Evolutionary conservation across 1,140 invertebrate species (phyloP), one percentile per base, ranked within the genome.

Genomic region (Drosophila teissieri): DNA sequence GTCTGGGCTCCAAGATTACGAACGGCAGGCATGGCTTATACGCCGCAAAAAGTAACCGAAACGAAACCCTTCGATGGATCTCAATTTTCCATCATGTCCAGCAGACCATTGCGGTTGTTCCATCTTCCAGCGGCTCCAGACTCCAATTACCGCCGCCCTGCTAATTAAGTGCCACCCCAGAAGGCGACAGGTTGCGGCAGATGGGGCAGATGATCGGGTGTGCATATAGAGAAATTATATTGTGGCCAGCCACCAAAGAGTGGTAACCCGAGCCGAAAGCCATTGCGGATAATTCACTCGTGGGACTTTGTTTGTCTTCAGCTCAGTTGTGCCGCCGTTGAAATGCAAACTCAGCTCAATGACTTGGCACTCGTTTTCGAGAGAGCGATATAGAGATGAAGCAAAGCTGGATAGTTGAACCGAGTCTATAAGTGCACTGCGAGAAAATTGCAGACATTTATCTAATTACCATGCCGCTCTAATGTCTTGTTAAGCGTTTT

Each of bases 341-440:
- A 77, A 80, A 64, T 84, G 81, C 81, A 78, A 68, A 83, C 79
- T 76, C 67, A 79, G 84, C 83, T 64, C 84, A 86, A 83, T 88
- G 82, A 86, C 82, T 86, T 76, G 42, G 48, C 40, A 54, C 52
- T 42, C 17, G 44, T 4, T 27, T 24, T 31, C 31, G 8, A 5
- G 34, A 22, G 39, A 39, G 48, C 48, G 46, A 39, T 11, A 24
- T 19, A 14, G 12, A 27, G 52, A 24, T 56, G 53, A 44, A 46
- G 49, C 7, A n/a, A 24, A 17, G 8, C 10, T 22, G 17, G 19
- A 64, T 37, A 68, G 64, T 19, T 24, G 19, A 24, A 46, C 12
- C 45, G 27, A 51, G 64, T 49, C 64, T 36, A 51, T 42, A 27
- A 12, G 2, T 64, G 24, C 58, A 68, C 60, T 10, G 45, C 7